Percentiles rank a stretch among this genome's conserved stretches.
These are phyloP conservation scores for Chanos chanos DNA, from an alignment of 2,797 vertebrate species.

Conservation along the genomic window DNA sequence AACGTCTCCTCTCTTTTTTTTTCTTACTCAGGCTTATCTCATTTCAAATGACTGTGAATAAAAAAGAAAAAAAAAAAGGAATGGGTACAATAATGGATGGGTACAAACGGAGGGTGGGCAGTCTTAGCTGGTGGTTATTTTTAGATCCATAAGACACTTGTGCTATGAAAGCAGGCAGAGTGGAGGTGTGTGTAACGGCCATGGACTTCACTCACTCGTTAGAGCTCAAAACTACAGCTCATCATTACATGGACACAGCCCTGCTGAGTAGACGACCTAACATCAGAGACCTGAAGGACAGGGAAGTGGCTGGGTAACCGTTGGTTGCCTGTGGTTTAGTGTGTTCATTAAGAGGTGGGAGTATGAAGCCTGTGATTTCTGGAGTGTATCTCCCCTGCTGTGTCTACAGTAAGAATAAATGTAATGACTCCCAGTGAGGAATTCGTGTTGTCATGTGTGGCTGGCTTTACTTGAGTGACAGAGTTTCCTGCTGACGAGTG, in stretches of 20 bases:
- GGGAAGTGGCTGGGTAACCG: no score
- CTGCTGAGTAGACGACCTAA: not conserved
- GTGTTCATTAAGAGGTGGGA: no score
- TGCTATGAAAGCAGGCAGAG: slow-evolving; percentile 23
- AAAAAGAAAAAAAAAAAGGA: not conserved
- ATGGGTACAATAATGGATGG: slow-evolving; percentile 59
- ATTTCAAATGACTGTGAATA: slow-evolving; percentile 35
- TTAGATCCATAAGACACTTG: slow-evolving; percentile 20
- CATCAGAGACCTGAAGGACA: not conserved
- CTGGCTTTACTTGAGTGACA: no score
- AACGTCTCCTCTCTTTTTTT: slow-evolving; percentile 14
- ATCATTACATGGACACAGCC: not conserved
- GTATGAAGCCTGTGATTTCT: not conserved
- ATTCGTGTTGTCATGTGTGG: no score
- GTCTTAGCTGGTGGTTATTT: slow-evolving; percentile 29
- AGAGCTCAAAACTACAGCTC: slow-evolving; percentile 5
- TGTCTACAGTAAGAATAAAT: no score
- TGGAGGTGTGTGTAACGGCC: slow-evolving; percentile 11
- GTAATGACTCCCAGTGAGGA: no score
- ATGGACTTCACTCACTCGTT: not conserved
- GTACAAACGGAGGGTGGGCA: slow-evolving; percentile 43
- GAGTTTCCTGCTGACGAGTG: no score
- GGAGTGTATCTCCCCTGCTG: no score
- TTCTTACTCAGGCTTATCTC: slow-evolving; percentile 24
- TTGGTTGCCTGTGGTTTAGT: no score